phyloP scores from a whole-genome alignment of 1,140 invertebrate species.

The Diorhabda sublineata region DNA sequence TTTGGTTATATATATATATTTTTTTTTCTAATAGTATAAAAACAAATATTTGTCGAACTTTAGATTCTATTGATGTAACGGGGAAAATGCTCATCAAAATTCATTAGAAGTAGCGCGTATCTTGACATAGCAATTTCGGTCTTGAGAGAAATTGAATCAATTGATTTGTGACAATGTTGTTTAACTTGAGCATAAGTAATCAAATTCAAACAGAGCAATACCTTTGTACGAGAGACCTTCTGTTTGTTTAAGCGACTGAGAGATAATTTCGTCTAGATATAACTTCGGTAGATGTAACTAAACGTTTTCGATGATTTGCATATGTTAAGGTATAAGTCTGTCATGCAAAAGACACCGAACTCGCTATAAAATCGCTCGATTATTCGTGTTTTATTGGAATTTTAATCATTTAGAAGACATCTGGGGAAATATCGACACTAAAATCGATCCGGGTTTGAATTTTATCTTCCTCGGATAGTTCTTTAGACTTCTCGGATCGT shows the following conservation, averaged over 20 bases:
- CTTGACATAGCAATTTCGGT: not conserved
- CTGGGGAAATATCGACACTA: no score
- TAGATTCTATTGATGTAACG: no score
- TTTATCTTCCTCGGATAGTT: no score
- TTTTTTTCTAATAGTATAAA: no score
- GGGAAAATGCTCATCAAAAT: not conserved
- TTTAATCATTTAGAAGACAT: no score
- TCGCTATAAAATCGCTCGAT: not conserved
- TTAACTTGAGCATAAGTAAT: constrained; percentile 17
- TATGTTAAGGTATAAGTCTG: constrained; percentile 16
- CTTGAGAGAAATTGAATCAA: constrained; percentile 7
- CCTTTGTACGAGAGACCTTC: constrained; percentile 15
- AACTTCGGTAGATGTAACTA: not conserved
- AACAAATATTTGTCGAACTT: no score
- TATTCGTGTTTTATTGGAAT: no score
- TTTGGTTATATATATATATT: no score
- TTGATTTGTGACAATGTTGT: constrained; percentile 22
- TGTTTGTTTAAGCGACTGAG: constrained; percentile 20
- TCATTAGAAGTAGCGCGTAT: not conserved
- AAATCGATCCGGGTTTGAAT: no score
- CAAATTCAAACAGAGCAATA: constrained; percentile 18
- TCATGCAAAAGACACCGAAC: not conserved
- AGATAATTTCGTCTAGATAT: constrained; percentile 11
- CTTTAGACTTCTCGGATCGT: no score
- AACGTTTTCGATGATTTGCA: constrained; percentile 18